Base-by-base conservation (phyloP, 2,113 vertebrate genomes). In the Scopus umbretta region DNA sequence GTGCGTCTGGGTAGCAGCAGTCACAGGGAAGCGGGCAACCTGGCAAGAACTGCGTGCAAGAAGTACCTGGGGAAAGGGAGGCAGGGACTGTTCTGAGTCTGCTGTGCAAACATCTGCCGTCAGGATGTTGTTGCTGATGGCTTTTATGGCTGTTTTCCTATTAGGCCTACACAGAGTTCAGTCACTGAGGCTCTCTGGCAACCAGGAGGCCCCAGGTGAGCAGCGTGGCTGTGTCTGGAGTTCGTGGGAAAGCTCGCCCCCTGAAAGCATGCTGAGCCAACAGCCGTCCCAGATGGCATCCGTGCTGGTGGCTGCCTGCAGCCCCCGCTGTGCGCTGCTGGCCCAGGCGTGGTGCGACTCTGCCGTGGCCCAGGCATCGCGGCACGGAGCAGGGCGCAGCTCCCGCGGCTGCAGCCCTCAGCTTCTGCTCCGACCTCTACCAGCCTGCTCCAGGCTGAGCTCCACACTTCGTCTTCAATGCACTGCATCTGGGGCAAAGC, bases 351-450 rank as follows among this genome's bases (percentile, higher is more conserved):
- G 32, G 36, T 6, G 34, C 13, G 0, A 11, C 38, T 23, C 23
- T 3, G 61, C 6, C 43, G 2, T 5, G 2, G 16, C 38, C 30
- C 53, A 1, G 14, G 43, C 52, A n/a, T 27, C 7, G 3, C 1
- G 5, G 38, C 38, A 34, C 45, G 22, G 53, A 61, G 52, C 68
- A 3, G 32, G 18, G 43, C 10, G 2, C 40, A 50, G 58, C 86
- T n/a, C 42, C 25, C 2, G 0, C 26, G 10, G 43, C 52, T 1
- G 1, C 27, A 23, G 11, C 34, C n/a, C 38, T 25, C 38, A 3
- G 27, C 38, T 38, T 42, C 45, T 30, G 26, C 29, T 38, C 55
- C 40, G 38, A 5, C 52, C 42, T 26, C 43, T 9, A 9, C 27
- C 66, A n/a, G 55, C 18, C 55, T 62, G 53, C 38, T 73, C 36